Evolutionary conservation across 2,113 vertebrate species (phyloP), one percentile per base, ranked within the genome.

Genomic region (Strigops habroptila): DNA sequence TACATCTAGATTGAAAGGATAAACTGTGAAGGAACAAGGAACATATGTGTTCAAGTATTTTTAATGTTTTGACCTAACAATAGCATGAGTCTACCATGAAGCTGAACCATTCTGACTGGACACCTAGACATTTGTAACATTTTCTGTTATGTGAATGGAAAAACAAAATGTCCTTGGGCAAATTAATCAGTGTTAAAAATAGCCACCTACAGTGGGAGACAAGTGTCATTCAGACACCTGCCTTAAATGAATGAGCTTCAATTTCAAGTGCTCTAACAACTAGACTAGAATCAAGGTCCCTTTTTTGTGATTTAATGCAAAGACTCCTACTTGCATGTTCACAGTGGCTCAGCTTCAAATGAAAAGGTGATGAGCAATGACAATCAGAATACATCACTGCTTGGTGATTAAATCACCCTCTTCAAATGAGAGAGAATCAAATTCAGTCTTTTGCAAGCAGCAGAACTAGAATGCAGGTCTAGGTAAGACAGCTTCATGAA

Each of bases 161-260:
- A 69, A 84, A 82, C 11, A 87, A 87, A 91, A 92, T 64, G 65
- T 59, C 82, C 79, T 83, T 63, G 49, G 68, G 13, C 41, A 92
- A 92, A 86, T 64, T 35, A 93, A 77, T 86, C 59, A 37, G 13
- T 74, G 76, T 70, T 91, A 95, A 95, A 97, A 93, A 96, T 90
- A 96, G n/a, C 53, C 49, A 65, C 37, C 28, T 74, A 65, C 46
- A 90, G 68, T 86, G 68, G 68, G 19, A 86, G 71, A 53, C 69
- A 82, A 97, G 86, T 77, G 79, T 90, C 88, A 93, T 83, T 96
- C 37, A 82, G 71, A 83, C 94, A 95, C 71, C 94, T 94, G 76
- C 49, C 65, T 83, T 90, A 96, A 84, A 91, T 90, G 79, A 95
- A 95, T 82, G 53, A 88, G 71, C 63, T 90, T 92, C 79, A 82